phyloP scores from a whole-genome alignment of 2,888 invertebrate genomes.

The Micoletzkya japonica region DNA sequence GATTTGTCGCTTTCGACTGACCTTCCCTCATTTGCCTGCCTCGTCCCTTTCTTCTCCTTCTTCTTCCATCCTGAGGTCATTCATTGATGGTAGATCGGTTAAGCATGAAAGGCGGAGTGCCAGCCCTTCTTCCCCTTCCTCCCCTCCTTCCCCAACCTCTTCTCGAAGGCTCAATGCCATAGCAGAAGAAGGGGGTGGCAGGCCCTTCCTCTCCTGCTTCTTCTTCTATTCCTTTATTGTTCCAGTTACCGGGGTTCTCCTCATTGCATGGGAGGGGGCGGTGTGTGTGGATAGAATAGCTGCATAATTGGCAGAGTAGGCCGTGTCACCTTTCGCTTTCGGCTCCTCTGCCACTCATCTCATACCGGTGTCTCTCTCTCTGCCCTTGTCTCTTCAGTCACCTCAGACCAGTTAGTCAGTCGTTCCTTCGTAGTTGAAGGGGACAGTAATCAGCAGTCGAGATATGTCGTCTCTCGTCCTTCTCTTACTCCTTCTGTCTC shows the following conservation, averaged over 20 bases:
- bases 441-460: no score
- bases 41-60: constrained; percentile 19
- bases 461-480: not conserved
- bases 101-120: not conserved
- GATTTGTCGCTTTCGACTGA: no score
- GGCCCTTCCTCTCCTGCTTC: not conserved
- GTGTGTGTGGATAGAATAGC: no score
- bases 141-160: not conserved
- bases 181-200: no score
- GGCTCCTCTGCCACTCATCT: constrained; percentile 21
- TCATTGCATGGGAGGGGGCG: no score
- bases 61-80: constrained; percentile 25
- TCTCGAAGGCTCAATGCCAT: no score
- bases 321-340: constrained; percentile 28
- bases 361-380: constrained; percentile 5
- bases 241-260: not conserved
- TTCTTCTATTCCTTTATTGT: constrained; percentile 3
- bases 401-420: no score
- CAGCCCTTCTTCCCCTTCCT: not conserved
- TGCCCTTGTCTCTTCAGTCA: constrained; percentile 1
- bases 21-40: constrained; percentile 8
- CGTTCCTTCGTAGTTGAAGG: no score
- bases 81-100: not conserved
- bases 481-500: not conserved
- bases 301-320: constrained; percentile 19